A percentile compares a stretch with the other conserved stretches of the same genome.
phyloP scores from a whole-genome alignment of 1,140 invertebrate species.

The Wiebesia pumilae region DNA sequence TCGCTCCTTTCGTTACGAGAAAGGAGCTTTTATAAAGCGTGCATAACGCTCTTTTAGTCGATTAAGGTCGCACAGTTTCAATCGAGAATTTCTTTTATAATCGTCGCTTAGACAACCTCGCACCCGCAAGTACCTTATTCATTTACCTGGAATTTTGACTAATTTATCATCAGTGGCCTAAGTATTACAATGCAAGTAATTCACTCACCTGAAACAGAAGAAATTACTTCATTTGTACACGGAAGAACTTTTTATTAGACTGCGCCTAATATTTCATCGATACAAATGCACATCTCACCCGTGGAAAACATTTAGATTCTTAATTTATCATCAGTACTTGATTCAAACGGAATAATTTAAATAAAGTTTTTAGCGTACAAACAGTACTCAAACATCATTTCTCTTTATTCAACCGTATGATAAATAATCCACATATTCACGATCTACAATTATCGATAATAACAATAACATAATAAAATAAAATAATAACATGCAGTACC shows the following conservation, averaged over 20 bases:
- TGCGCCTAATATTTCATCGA: neutral
- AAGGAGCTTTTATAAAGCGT: neutral
- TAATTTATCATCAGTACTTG: too few species aligned
- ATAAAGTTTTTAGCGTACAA: too few species aligned
- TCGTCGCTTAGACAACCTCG: conserved; percentile 1
- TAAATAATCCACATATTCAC: too few species aligned
- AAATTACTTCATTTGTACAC: neutral
- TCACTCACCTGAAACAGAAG: conserved; percentile 4
- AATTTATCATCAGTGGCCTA: neutral
- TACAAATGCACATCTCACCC: too few species aligned
- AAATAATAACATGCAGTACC: too few species aligned
- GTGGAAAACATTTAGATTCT: too few species aligned
- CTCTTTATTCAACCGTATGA: too few species aligned
- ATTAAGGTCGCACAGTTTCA: conserved; percentile 23
- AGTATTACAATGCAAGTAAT: too few species aligned
- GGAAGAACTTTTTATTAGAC: neutral
- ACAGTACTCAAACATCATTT: too few species aligned
- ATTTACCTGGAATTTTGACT: neutral
- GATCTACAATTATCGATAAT: too few species aligned
- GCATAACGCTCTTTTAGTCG: neutral
- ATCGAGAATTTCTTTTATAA: conserved; percentile 30
- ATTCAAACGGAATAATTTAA: too few species aligned
- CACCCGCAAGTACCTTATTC: neutral
- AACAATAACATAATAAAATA: too few species aligned
- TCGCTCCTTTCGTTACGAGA: neutral